These are phyloP conservation scores for Rhyacichthys aspro DNA, from an alignment of 2,797 vertebrate genomes.

Conservation along the genomic window DNA sequence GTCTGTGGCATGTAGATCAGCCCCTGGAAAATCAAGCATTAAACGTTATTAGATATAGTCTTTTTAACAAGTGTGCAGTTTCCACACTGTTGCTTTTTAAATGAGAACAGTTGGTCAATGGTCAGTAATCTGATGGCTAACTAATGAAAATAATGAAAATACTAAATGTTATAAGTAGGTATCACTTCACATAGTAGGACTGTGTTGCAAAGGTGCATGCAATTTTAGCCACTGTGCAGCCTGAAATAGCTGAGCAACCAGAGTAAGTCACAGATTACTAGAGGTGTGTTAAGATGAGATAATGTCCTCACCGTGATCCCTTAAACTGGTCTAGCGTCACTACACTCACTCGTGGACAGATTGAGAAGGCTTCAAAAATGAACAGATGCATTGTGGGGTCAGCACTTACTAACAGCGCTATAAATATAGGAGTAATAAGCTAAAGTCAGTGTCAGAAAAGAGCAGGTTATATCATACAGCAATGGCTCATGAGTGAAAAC, in stretches of 20 bases:
- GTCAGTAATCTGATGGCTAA: too few relatives aligned
- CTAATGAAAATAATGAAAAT: too few relatives aligned
- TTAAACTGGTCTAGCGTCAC: too few relatives aligned
- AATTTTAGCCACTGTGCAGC: neutral
- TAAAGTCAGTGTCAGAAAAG: conserved; percentile 21
- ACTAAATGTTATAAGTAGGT: too few relatives aligned
- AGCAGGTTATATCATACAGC: conserved; percentile 17
- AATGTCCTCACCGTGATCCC: conserved; percentile 58
- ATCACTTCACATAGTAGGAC: neutral
- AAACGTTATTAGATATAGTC: too few relatives aligned
- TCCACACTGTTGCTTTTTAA: too few relatives aligned
- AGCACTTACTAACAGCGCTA: conserved; percentile 32
- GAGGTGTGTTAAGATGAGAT: conserved; percentile 37
- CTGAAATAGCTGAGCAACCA: conserved; percentile 37
- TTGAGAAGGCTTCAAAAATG: conserved; percentile 44
- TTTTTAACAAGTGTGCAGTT: too few relatives aligned
- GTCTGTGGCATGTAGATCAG: conserved; percentile 83
- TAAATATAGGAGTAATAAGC: conserved; percentile 31
- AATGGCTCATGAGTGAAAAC: too few relatives aligned
- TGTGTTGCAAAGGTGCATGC: neutral
- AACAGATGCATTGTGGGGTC: conserved; percentile 29
- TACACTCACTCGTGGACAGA: conserved; percentile 12
- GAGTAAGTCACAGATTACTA: conserved; percentile 59
- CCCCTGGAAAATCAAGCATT: conserved; percentile 73
- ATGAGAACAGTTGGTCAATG: too few relatives aligned